A percentile compares a stretch with the other conserved stretches of the same genome.
Conservation (phyloP, 2,888 invertebrate genomes). For the Gymnosoma rotundatum region DNA sequence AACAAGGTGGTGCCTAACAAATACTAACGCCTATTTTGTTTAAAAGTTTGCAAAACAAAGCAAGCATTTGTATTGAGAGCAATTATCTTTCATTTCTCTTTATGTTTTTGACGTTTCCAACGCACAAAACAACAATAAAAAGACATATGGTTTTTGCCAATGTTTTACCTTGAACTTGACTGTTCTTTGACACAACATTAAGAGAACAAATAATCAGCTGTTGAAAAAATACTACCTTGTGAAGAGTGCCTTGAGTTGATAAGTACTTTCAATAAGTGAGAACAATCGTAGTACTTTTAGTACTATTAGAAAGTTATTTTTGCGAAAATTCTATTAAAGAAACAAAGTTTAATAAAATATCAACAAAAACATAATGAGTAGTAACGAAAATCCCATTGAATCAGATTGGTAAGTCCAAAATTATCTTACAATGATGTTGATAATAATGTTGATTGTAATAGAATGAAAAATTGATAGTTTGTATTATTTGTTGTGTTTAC, state of each 20-base stretch:
- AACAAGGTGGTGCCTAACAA: not conserved
- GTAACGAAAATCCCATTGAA: slow-evolving; percentile 78
- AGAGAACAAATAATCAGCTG: not conserved
- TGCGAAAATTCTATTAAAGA: not conserved
- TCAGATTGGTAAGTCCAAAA: slow-evolving; percentile 76
- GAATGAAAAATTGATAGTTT: not conserved
- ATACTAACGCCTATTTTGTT: not conserved
- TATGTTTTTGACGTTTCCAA: not conserved
- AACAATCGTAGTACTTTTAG: slow-evolving; percentile 50
- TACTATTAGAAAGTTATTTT: slow-evolving; percentile 30
- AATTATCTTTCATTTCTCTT: too few relatives aligned
- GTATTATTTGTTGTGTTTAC: not conserved
- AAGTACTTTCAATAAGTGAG: slow-evolving; percentile 52
- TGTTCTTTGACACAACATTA: not conserved
- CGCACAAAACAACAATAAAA: too few relatives aligned
- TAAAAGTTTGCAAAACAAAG: too few relatives aligned
- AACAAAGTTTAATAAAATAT: not conserved
- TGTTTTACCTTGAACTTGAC: too few relatives aligned
- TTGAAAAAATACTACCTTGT: not conserved
- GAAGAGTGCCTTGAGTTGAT: slow-evolving; percentile 30
- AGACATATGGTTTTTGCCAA: too few relatives aligned
- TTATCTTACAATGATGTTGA: not conserved
- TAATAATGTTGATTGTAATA: not conserved
- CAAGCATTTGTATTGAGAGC: too few relatives aligned
- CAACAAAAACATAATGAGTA: slow-evolving; percentile 74